Conservation (phyloP, 2,888 invertebrate genomes). For the Branchinecta sandiegonensis region DNA sequence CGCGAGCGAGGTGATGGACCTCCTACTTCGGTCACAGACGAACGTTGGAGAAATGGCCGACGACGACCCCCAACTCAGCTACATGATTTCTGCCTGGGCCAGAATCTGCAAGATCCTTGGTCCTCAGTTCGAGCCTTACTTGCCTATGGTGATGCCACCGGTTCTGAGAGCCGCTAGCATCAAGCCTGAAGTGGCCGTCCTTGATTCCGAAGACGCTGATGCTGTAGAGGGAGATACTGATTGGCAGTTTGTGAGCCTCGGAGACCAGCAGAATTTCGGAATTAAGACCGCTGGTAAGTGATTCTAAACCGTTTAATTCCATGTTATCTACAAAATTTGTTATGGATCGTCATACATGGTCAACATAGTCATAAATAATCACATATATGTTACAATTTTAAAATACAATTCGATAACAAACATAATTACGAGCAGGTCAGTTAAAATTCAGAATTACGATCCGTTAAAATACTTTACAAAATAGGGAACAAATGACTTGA, state of each 20-base stretch:
- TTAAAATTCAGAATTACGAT: no score
- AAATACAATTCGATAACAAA: no score
- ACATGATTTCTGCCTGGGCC: slow-evolving; percentile 97
- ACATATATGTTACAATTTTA: no score
- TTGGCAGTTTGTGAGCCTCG: slow-evolving; percentile 86
- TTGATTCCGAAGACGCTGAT: slow-evolving; percentile 64
- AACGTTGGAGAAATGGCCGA: slow-evolving; percentile 64
- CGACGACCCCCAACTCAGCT: slow-evolving; percentile 93
- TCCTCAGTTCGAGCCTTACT: slow-evolving; percentile 67
- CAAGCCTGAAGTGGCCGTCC: slow-evolving; percentile 79
- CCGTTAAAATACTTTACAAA: no score
- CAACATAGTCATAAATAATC: no score
- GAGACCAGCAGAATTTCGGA: slow-evolving; percentile 88
- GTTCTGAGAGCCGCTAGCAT: slow-evolving; percentile 80
- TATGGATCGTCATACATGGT: no score
- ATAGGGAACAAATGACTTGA: no score
- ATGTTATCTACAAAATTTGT: no score
- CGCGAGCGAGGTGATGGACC: slow-evolving; percentile 89
- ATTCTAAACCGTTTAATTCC: no score
- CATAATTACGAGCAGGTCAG: no score
- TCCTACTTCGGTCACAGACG: slow-evolving; percentile 75
- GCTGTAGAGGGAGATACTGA: slow-evolving; percentile 68
- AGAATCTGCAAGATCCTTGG: slow-evolving; percentile 90
- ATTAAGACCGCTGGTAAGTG: slow-evolving; percentile 64
- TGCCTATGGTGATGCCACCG: slow-evolving; percentile 89